Evolutionary conservation across 2,888 invertebrate species (phyloP), one percentile per base, ranked within the genome.

Genomic region (Dimorphilus gyrociliatus): DNA sequence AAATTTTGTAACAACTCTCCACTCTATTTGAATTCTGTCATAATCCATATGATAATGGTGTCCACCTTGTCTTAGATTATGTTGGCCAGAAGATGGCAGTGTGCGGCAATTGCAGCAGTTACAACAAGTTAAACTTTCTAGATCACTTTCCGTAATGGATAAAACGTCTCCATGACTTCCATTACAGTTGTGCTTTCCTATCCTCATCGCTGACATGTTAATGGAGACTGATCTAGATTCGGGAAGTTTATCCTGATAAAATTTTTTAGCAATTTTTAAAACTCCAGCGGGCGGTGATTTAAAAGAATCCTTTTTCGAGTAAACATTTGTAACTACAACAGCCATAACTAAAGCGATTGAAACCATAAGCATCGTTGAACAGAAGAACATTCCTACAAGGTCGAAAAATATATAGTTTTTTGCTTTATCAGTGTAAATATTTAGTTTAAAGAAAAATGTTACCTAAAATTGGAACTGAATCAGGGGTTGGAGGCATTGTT

Each of bases 401-500:
- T 7, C 5, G 25, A 23, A 18, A 29, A 25, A 14, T n/a, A n/a
- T n/a, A n/a, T n/a, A n/a, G n/a, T n/a, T n/a, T n/a, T n/a, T n/a
- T n/a, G n/a, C n/a, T n/a, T n/a, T n/a, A n/a, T n/a, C n/a, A n/a
- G n/a, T n/a, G n/a, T n/a, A n/a, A n/a, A n/a, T n/a, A n/a, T n/a
- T n/a, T n/a, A n/a, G n/a, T n/a, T n/a, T n/a, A n/a, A 31, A 19
- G 16, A 15, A 33, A 19, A 8, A 33, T 15, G 36, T 25, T 25
- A 46, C 46, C 46, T 17, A 47, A 33, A 16, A 47, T 37, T 6
- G 47, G 47, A 15, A 47, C 42, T 8, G 45, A 33, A 30, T 47
- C 47, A 16, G 47, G 45, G 6, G 47, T 48, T 12, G 47, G 47
- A 8, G 47, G 47, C 42, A 47, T 41, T 6, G 37, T 42, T 24